Evolutionary conservation across 2,888 invertebrate species (phyloP), one percentile per base, ranked within the genome.

Genomic region (Heliconius ismenius): DNA sequence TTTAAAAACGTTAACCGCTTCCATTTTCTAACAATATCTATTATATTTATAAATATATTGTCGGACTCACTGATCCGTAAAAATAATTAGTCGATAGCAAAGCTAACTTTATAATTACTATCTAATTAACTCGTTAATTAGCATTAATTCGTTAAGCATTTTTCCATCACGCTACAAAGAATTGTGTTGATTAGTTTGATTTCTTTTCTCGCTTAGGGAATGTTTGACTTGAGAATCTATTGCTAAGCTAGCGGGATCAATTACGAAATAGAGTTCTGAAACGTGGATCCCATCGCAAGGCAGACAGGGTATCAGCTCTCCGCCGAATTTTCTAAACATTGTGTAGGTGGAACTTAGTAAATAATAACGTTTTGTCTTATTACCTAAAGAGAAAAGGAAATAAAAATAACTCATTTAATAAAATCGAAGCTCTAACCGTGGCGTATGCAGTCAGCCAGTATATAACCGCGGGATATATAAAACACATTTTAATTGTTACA

Each of bases 401-500:
- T 62, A n/a, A 13, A 60, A 24, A 24, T 26, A 24, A 11, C 24
- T 60, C 3, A 13, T 60, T 60, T n/a, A 13, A 58, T 58, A 4
- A 4, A 60, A 60, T 60, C 3, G 60, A 24, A 60, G 11, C 24
- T 24, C 2, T 24, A 24, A n/a, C 2, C n/a, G 58, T 58, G 9
- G n/a, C 11, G 11, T 21, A 24, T 11, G 10, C n/a, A n/a, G 11
- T 24, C 58, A n/a, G 18, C 18, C 49, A 49, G 18, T 49, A 7
- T 6, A 18, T 49, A 49, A 49, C 49, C 6, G 49, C 0, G 9
- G n/a, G 3, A n/a, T n/a, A n/a, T 58, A 58, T 11, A 58, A 58
- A n/a, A n/a, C 10, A 26, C 26, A 26, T 62, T 36, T 70, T 28
- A 18, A 73, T 79, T 76, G 68, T 76, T 88, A 0, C 84, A 90